Base-by-base conservation (phyloP, 2,113 vertebrate species). In the Xyrauchen texanus region DNA sequence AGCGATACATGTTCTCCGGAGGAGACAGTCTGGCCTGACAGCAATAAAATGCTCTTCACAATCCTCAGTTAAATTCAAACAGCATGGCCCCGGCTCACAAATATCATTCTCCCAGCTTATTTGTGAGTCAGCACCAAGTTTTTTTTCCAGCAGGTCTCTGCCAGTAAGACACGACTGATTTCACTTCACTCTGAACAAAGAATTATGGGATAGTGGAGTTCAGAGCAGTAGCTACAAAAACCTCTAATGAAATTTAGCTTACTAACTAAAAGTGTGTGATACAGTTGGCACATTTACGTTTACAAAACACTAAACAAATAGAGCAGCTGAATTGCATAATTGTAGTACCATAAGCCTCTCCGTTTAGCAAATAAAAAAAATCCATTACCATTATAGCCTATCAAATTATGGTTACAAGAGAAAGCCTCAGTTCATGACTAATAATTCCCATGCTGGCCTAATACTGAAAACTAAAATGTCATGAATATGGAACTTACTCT, bases 51-150 rank as follows among this genome's bases (percentile, higher is more conserved):
- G 66, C 61, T 57, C 49, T 45, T 64, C 10, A 34, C n/a, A 16
- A 76, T 57, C 49, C 15, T 3, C 68, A 47, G 46, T 77, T 69
- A 71, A 72, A 71, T 63, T 65, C 74, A 72, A 77, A 72, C 52
- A 52, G 46, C 80, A 67, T 77, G 61, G 75, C 58, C 74, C 8
- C 16, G 68, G 21, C 53, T 34, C 44, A 52, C 47, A 76, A 77
- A 85, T 69, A n/a, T 72, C 84, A 82, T 71, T 47, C n/a, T 34
- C 21, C 1, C 21, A 34, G 21, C 21, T 34, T 3, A 34, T 76
- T 79, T 72, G 63, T 80, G 66, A 85, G 76, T 44, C 46, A 42
- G 21, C 53, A 75, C 66, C 66, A 85, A 78, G 71, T 80, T 57
- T 61, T 52, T 34, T 34, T 73, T 77, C 67, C 61, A 16, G 5